Conservation (phyloP, 2,797 vertebrate species). For the Sparus aurata region DNA sequence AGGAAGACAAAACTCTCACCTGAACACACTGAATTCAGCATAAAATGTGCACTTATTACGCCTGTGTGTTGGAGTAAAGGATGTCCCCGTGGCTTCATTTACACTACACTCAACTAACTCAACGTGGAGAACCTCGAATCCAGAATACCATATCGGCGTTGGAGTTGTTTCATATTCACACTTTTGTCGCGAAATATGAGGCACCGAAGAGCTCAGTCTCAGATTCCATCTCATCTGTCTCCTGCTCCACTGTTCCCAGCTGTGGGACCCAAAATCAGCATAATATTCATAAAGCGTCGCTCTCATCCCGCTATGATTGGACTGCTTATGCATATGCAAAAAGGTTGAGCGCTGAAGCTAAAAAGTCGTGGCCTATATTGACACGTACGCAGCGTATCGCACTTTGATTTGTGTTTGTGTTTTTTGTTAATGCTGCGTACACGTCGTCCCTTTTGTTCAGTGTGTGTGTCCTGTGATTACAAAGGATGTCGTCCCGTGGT, state of each 20-base stretch:
- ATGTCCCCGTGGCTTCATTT: background rate
- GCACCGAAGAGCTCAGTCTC: conserved; percentile 4
- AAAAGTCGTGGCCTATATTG: conserved; percentile 29
- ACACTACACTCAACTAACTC: background rate
- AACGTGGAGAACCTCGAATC: background rate
- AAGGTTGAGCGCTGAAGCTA: conserved; percentile 33
- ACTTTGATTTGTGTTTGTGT: background rate
- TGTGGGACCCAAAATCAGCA: conserved; percentile 58
- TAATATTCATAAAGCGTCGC: conserved; percentile 52
- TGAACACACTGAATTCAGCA: background rate
- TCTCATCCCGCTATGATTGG: conserved; percentile 43
- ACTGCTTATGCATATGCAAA: conserved; percentile 62
- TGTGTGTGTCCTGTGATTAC: conserved; percentile 3
- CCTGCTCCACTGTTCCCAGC: conserved; percentile 37
- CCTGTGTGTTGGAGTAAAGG: background rate
- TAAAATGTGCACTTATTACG: background rate
- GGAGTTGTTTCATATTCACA: background rate
- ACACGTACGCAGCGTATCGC: background rate
- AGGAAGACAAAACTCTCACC: background rate
- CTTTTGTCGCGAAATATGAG: background rate
- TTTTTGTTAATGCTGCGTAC: conserved; percentile 3
- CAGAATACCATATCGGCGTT: conserved; percentile 5
- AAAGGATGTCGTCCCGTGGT: conserved; percentile 1
- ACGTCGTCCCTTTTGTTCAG: conserved; percentile 16
- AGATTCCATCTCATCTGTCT: conserved; percentile 32